A percentile compares a stretch with the other conserved stretches of the same genome.
phyloP scores from a whole-genome alignment of 2,888 invertebrate genomes.

The Phorcus lineatus region DNA sequence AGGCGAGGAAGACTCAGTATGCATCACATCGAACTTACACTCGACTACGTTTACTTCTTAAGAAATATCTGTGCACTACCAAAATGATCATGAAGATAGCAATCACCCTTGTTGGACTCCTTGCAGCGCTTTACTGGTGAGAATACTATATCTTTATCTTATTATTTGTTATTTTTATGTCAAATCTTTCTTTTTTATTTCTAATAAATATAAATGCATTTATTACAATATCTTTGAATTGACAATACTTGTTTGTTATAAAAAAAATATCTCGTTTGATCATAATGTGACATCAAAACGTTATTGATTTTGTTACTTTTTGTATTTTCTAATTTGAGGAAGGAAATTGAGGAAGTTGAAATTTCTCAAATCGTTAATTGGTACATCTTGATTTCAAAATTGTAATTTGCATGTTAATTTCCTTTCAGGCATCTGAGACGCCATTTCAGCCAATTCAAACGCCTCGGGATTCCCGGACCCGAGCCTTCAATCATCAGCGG shows the following conservation, averaged over 20 bases:
- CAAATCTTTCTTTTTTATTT: not conserved
- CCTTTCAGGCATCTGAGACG: conserved; percentile 53
- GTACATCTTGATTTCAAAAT: not conserved
- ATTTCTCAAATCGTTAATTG: too few species aligned
- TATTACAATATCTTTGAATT: too few species aligned
- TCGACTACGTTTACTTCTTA: not conserved
- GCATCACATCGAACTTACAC: not conserved
- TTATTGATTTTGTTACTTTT: too few species aligned
- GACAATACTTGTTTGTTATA: too few species aligned
- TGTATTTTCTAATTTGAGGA: too few species aligned
- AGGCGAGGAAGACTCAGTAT: not conserved
- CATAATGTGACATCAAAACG: too few species aligned
- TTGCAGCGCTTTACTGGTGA: not conserved
- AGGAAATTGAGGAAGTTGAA: too few species aligned
- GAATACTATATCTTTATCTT: not conserved
- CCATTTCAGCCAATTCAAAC: conserved; percentile 60
- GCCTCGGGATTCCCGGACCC: conserved; percentile 62
- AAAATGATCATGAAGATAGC: not conserved
- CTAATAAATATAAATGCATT: too few species aligned
- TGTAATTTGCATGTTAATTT: not conserved
- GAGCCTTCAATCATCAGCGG: conserved; percentile 55
- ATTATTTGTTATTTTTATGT: not conserved
- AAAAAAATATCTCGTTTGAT: too few species aligned
- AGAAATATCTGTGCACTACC: not conserved
- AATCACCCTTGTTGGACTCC: not conserved